phyloP scores from a whole-genome alignment of 2,888 invertebrate species.

The Lepas anatifera region DNA sequence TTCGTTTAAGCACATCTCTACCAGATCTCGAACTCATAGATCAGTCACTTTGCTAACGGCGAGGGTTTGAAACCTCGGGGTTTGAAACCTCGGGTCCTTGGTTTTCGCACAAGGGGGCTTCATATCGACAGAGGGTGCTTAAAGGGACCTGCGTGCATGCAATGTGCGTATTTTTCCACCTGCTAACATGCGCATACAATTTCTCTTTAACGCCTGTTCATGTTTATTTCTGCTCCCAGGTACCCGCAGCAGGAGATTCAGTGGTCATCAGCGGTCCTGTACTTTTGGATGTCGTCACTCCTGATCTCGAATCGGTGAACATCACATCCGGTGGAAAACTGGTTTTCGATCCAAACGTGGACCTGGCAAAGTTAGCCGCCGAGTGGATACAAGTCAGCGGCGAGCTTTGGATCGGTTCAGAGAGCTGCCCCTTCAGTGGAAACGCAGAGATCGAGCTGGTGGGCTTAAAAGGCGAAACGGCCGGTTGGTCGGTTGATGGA shows the following conservation, averaged over 20 bases:
- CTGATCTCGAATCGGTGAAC: background rate
- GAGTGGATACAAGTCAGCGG: background rate
- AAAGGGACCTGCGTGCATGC: too few species aligned
- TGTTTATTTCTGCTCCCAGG: too few species aligned
- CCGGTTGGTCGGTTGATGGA: background rate
- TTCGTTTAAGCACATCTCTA: too few species aligned
- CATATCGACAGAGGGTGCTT: too few species aligned
- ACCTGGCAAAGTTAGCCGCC: background rate
- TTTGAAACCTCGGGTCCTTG: too few species aligned
- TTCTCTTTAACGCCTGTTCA: too few species aligned
- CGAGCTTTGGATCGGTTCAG: background rate
- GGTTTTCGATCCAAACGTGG: background rate
- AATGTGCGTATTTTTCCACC: too few species aligned
- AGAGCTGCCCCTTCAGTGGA: background rate
- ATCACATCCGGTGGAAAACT: background rate
- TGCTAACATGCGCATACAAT: too few species aligned
- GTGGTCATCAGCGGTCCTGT: background rate
- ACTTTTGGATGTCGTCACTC: background rate
- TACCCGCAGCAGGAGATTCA: background rate
- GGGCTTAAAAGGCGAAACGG: background rate
- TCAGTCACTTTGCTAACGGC: too few species aligned
- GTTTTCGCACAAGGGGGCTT: too few species aligned
- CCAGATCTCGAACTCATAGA: too few species aligned
- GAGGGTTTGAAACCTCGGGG: too few species aligned
- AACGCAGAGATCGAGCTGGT: background rate